These are phyloP conservation scores for Zonitis immaculata DNA, from an alignment of 2,888 invertebrate genomes.

Conservation along the genomic window DNA sequence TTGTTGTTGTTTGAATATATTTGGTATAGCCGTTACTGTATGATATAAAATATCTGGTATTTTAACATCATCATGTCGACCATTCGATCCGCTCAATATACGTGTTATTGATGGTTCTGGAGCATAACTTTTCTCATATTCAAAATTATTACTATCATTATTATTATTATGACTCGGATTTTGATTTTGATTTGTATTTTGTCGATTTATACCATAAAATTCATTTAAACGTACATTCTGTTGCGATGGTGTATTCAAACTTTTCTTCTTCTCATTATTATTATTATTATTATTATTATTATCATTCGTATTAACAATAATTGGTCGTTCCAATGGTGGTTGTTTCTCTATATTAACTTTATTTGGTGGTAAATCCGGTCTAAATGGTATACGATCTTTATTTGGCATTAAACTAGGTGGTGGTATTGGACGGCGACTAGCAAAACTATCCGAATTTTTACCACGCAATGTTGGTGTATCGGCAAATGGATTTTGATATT, in stretches of 20 bases:
- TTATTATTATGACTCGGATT: slow-evolving; percentile 18
- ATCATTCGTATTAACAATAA: too few relatives aligned
- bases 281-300: slow-evolving; percentile 22
- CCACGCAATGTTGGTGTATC: slow-evolving; percentile 77
- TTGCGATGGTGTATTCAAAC: slow-evolving; percentile 70
- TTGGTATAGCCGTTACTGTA: slow-evolving; percentile 56
- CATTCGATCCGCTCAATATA: slow-evolving; percentile 81
- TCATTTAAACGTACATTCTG: slow-evolving; percentile 49
- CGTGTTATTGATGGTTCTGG: slow-evolving; percentile 81
- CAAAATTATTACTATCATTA: slow-evolving; percentile 44
- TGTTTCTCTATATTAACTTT: slow-evolving; percentile 42
- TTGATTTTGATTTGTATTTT: not conserved
- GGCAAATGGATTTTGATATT: slow-evolving; percentile 81
- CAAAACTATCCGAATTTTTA: slow-evolving; percentile 61
- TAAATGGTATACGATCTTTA: slow-evolving; percentile 77
- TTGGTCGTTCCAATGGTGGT: slow-evolving; percentile 1
- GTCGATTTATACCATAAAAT: slow-evolving; percentile 40
- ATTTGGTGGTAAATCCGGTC: slow-evolving; percentile 56
- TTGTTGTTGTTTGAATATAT: slow-evolving; percentile 36
- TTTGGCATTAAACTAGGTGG: slow-evolving; percentile 77
- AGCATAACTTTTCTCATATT: slow-evolving; percentile 52
- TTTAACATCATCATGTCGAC: slow-evolving; percentile 69
- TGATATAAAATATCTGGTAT: slow-evolving; percentile 66
- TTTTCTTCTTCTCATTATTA: slow-evolving; percentile 60
- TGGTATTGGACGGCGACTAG: slow-evolving; percentile 73